Base-by-base conservation (phyloP, 1,140 invertebrate species). In the Drosophila kurseongensis region DNA sequence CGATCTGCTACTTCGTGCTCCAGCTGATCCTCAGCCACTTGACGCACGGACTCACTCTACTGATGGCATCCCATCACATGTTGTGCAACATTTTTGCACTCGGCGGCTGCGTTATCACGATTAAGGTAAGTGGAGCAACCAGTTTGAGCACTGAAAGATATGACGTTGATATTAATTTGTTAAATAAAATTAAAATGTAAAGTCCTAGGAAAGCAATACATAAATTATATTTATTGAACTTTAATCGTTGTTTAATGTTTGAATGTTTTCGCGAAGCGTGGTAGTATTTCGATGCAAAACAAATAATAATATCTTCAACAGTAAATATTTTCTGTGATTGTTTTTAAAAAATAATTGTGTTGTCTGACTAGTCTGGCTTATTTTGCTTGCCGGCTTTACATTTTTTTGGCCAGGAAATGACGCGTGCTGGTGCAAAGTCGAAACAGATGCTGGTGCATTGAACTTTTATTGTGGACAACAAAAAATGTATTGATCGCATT, bases 41-140 rank as follows among this genome's bases (percentile, higher is more conserved):
- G 42, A 97, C 96, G 2, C 96, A 97, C 88, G 96, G 96, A 1
- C 94, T 97, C 35, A 97, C 97, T 0, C 93, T 98, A 1, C 94
- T 97, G 13, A 95, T 97, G 63, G 96, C 97, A 88, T 95, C 96
- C 6, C 97, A 97, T 93, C 96, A 97, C 92, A 96, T 96, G 93
- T 94, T 98, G 5, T 97, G 96, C 91, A 97, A 97, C 83, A 95
- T 96, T 48, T 93, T 97, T 29, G 95, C 96, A 8, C 93, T 97
- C 8, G 89, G 94, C 10, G 95, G 96, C 9, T 96, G 95, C 86
- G 94, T 97, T 38, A 93, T 95, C 16, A 96, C 96, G 9, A 94
- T 96, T 63, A 96, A 96, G 95, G 96, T 96, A 93, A 92, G 91
- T 89, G 57, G 62, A 72, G 12, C 62, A 68, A 62, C 50, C 47